Base-by-base conservation (phyloP, 2,113 vertebrate species). In the Fregata magnificens region DNA sequence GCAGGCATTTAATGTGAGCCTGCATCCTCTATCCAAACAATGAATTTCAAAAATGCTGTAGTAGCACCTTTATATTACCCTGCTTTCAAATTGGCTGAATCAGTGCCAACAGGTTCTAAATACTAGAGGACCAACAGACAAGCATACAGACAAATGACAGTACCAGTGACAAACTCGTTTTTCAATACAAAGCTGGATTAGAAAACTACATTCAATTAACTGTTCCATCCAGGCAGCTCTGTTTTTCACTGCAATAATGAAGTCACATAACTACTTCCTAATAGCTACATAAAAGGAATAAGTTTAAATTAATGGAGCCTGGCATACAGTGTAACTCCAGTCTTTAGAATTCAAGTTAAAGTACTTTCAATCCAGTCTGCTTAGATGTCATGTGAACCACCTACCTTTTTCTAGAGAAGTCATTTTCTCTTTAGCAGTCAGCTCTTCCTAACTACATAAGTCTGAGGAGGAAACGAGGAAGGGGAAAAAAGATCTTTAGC, bases 401-500 rank as follows among this genome's bases (percentile, higher is more conserved):
- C 11, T 77, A 97, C 96, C 95, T 96, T 97, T 96, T 93, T 95
- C 96, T 72, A 87, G 19, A 79, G 95, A 90, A 20, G 93, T 52
- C 96, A 97, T 97, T 69, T 97, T 96, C 78, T 90, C 87, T 61
- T 89, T 26, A 69, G 73, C 59, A 66, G 62, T 40, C 78, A 90
- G 70, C 19, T 87, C 78, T 89, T 95, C 70, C 45, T 47, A 66
- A 36, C 28, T 58, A 73, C 24, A 2, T n/a, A 65, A 36, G 20
- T 15, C 92, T 94, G 82, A 61, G 49, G 17, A 96, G 14, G 29
- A 91, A 81, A 90, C 3, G 10, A 29, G 13, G 21, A 11, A 16
- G 1, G 8, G 4, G 8, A 8, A 58, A 50, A 42, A 72, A 11
- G 18, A 8, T 47, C 21, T 87, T 96, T 42, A 96, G 53, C 19